Evolutionary conservation across 2,888 invertebrate genomes (phyloP).

Genomic region (Sthenelais limicola): DNA sequence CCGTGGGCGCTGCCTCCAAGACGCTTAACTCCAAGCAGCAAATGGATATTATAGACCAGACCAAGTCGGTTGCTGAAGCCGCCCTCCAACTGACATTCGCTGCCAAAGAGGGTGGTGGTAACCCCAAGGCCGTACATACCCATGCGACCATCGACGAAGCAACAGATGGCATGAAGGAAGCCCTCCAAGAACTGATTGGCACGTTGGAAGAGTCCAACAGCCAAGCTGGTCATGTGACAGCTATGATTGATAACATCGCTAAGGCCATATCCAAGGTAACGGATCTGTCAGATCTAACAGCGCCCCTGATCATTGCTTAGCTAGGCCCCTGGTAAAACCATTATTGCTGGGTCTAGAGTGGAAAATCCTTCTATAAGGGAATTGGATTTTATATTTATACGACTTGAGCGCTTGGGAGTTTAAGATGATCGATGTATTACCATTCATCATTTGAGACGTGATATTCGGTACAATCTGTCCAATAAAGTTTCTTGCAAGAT

Average conservation of each 20-base stretch:
- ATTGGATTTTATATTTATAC: too few species aligned
- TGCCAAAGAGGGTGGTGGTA: constrained; percentile 92
- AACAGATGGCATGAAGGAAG: constrained; percentile 83
- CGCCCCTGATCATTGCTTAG: not conserved
- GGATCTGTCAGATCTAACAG: not conserved
- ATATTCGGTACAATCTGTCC: too few species aligned
- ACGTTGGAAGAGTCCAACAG: constrained; percentile 82
- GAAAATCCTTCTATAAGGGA: too few species aligned
- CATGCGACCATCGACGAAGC: constrained; percentile 90
- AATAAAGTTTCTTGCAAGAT: too few species aligned
- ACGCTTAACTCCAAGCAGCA: constrained; percentile 91
- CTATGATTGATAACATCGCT: constrained; percentile 91
- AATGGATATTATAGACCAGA: constrained; percentile 88
- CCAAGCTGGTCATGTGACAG: constrained; percentile 90
- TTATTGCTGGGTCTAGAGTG: too few species aligned
- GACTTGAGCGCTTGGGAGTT: too few species aligned
- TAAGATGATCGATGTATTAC: too few species aligned
- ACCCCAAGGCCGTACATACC: constrained; percentile 85
- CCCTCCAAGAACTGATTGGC: constrained; percentile 83
- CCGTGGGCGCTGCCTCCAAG: constrained; percentile 84
- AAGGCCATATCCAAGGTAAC: constrained; percentile 77
- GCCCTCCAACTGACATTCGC: constrained; percentile 87
- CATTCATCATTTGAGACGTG: too few species aligned
- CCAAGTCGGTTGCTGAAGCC: constrained; percentile 96
- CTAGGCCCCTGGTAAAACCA: too few species aligned